phyloP scores from a whole-genome alignment of 2,797 vertebrate genomes.

The Prionace glauca region DNA sequence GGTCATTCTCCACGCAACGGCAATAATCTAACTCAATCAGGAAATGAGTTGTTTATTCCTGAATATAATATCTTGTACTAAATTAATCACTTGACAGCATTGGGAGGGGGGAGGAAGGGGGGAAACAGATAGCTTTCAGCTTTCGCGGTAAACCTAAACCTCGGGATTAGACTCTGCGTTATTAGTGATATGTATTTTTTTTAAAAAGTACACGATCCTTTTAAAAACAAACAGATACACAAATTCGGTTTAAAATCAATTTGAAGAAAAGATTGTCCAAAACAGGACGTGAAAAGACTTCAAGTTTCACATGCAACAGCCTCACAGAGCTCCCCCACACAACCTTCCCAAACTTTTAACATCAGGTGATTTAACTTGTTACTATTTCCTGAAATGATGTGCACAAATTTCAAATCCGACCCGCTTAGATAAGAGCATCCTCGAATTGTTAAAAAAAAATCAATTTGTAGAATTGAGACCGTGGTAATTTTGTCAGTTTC shows the following conservation, averaged over 20 bases:
- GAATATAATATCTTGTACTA: not conserved
- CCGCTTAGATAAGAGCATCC: not conserved
- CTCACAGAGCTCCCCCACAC: no score
- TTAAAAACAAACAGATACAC: not conserved
- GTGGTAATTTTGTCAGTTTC: not conserved
- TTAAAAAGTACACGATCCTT: not conserved
- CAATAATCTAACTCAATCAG: slow-evolving; percentile 30
- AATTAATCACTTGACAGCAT: slow-evolving; percentile 18
- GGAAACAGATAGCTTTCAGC: not conserved
- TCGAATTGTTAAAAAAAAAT: not conserved
- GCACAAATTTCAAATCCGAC: not conserved
- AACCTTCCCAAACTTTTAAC: not conserved
- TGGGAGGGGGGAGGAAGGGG: no score
- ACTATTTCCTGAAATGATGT: not conserved
- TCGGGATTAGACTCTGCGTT: not conserved
- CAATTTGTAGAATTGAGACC: not conserved
- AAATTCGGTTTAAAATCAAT: not conserved
- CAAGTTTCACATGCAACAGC: not conserved
- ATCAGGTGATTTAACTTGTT: not conserved
- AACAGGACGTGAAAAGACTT: not conserved
- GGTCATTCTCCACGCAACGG: slow-evolving; percentile 13
- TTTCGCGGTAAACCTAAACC: not conserved
- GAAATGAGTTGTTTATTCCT: slow-evolving; percentile 35
- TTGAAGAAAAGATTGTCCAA: not conserved
- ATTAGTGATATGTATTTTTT: not conserved